Base-by-base conservation (phyloP, 2,797 vertebrate genomes). In the Chloroceryle inda region DNA sequence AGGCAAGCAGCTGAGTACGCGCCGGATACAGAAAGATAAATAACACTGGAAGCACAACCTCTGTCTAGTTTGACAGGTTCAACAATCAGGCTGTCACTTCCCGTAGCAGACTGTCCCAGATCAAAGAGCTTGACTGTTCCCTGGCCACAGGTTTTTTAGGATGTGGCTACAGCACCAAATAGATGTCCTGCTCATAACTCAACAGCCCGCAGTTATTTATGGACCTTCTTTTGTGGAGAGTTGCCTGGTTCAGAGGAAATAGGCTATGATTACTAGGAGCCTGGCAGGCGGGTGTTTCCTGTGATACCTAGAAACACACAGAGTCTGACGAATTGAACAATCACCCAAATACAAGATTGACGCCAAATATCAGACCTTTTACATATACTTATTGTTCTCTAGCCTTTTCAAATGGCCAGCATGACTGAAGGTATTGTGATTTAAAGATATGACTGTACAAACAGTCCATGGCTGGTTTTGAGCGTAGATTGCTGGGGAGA, bases 281-380 rank as follows among this genome's bases (percentile, higher is more conserved):
- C 79, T 83, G 79, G 85, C 76, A 89, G 63, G 40, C 92, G 91
- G 91, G 73, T 94, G 94, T 82, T 96, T 97, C 89, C 96, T 90
- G 49, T 71, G 95, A 96, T 95, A 94, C 71, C 74, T 56, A 76
- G 66, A 81, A 92, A 92, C 88, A 6, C 33, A 26, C 56, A 6
- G 10, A 40, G 52, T 66, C 50, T 88, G 82, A 90, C 67, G 79
- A 88, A 90, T 0, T 21, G 56, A 92, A 91, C 78, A 92, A 91
- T 85, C 77, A 58, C 27, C 77, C 83, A 63, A 79, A 92, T 2
- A 3, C 76, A 76, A 89, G 73, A 85, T 9, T 73, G 67, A 96
- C 90, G 64, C 37, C 85, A 31, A 78, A 44, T 67, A 81, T 75
- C 77, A 94, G 89, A 45, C 33, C 33, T 73, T 80, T 55, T 79